Conservation (phyloP, 2,113 vertebrate species). For the Cariama cristata region DNA sequence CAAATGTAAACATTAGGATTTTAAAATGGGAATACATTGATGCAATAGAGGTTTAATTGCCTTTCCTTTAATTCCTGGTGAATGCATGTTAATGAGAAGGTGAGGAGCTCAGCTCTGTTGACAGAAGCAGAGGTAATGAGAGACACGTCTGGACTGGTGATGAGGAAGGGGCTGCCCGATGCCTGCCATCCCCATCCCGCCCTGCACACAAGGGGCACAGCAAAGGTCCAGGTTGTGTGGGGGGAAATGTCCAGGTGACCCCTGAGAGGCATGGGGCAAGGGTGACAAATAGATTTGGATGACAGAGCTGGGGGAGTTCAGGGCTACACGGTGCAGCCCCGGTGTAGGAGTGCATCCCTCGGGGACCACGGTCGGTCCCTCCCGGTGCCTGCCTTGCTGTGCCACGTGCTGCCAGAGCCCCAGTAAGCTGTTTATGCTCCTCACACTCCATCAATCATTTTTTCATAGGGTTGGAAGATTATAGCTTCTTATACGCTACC, state of each 20-base stretch:
- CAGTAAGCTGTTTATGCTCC: neutral
- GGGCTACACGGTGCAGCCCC: neutral
- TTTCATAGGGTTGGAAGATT: conserved; percentile 70
- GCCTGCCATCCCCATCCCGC: rapidly evolving
- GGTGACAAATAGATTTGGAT: rapidly evolving
- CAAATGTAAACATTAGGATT: conserved; percentile 20
- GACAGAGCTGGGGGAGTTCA: neutral
- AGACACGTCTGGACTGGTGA: neutral
- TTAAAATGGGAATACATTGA: neutral
- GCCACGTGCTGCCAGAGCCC: neutral
- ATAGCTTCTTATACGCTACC: conserved; percentile 62
- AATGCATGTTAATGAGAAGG: conserved; percentile 3
- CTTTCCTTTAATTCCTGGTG: neutral
- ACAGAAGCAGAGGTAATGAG: neutral
- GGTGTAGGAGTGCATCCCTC: rapidly evolving
- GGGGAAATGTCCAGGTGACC: rapidly evolving
- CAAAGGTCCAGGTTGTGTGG: rapidly evolving
- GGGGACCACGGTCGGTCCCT: rapidly evolving
- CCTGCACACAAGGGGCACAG: rapidly evolving
- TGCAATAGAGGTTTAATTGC: conserved; percentile 29
- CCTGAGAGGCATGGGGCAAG: rapidly evolving
- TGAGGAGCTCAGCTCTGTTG: neutral
- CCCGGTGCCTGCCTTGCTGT: rapidly evolving
- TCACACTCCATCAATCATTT: conserved; percentile 59
- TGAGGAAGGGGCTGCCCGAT: neutral